Evolutionary conservation across 2,888 invertebrate species (phyloP).

Genomic region (Tachina fera): DNA sequence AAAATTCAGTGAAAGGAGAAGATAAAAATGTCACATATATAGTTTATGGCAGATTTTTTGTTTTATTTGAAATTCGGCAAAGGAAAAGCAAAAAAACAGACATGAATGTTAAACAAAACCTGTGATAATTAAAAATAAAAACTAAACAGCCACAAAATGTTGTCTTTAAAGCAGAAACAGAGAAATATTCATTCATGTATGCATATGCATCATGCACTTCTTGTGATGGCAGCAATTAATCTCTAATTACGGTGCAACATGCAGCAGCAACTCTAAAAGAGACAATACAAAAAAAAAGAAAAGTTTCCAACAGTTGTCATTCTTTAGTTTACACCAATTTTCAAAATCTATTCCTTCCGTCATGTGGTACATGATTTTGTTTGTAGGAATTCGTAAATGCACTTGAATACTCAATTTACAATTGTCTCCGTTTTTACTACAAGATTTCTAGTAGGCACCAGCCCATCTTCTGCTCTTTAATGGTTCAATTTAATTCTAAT

Average conservation of each 20-base stretch:
- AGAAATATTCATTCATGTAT: slow-evolving; percentile 18
- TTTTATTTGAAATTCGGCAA: background rate
- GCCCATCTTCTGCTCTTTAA: background rate
- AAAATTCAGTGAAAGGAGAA: slow-evolving; percentile 57
- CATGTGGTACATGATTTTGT: slow-evolving; percentile 49
- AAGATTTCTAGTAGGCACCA: slow-evolving; percentile 1
- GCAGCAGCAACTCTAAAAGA: background rate
- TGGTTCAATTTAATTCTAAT: slow-evolving; percentile 6
- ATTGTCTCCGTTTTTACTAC: slow-evolving; percentile 69
- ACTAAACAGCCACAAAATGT: slow-evolving; percentile 1
- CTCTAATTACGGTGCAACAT: slow-evolving; percentile 70
- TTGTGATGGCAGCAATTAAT: slow-evolving; percentile 64
- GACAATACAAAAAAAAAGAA: background rate
- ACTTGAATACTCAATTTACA: slow-evolving; percentile 73
- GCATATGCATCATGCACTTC: slow-evolving; percentile 44
- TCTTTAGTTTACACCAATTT: slow-evolving; percentile 65
- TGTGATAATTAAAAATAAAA: slow-evolving; percentile 13
- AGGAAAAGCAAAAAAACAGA: background rate
- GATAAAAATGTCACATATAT: slow-evolving; percentile 53
- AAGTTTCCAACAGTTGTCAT: slow-evolving; percentile 74
- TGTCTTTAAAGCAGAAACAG: background rate
- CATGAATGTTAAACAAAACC: background rate
- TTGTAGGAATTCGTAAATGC: slow-evolving; percentile 72
- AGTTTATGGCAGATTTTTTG: slow-evolving; percentile 45
- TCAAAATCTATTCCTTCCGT: slow-evolving; percentile 67